phyloP scores from a whole-genome alignment of 2,888 invertebrate species.

The Cheiracanthium punctorium region DNA sequence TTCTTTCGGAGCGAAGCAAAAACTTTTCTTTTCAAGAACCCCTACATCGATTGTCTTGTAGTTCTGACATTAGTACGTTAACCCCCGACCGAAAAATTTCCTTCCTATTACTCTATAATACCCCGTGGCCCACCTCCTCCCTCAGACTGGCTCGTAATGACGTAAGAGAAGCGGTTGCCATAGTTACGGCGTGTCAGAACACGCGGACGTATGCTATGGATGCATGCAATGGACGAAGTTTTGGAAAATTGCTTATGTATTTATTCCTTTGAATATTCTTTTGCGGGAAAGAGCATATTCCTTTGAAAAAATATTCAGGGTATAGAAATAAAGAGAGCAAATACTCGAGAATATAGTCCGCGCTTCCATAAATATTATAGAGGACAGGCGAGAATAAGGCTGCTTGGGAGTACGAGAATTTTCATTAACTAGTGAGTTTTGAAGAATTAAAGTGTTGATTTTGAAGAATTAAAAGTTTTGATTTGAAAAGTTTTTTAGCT shows the following conservation, averaged over 20 bases:
- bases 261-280: neutral
- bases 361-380: no score
- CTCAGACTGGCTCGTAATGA: conserved; percentile 1
- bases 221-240: no score
- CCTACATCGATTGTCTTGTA: neutral
- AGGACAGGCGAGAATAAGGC: no score
- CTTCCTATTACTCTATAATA: neutral
- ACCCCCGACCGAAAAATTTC: neutral
- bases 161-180: conserved; percentile 34
- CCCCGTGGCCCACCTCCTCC: neutral
- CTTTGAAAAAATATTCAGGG: no score
- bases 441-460: no score
- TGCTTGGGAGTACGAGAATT: no score
- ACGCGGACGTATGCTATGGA: conserved; percentile 23
- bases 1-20: neutral
- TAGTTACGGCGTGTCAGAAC: conserved; percentile 22
- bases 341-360: no score
- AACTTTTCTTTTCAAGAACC: neutral
- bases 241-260: neutral
- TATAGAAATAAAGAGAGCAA: no score
- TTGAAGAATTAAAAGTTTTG: no score
- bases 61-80: neutral
- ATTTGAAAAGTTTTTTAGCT: no score
- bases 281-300: neutral
- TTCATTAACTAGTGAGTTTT: no score